These are phyloP conservation scores for Acipenser ruthenus DNA, from an alignment of 2,797 vertebrate genomes.

Conservation along the genomic window DNA sequence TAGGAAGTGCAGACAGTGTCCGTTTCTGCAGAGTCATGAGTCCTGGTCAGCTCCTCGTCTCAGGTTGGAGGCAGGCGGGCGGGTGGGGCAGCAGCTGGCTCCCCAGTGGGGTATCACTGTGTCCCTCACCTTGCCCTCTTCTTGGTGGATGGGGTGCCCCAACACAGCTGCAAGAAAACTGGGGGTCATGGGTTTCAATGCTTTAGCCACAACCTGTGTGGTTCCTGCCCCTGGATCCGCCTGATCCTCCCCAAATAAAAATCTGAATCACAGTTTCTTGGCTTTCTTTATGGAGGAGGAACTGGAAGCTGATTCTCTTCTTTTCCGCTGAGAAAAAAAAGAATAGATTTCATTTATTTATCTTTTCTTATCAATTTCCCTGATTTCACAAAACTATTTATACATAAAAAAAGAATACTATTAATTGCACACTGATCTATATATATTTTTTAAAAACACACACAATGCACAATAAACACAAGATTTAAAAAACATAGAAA, in stretches of 20 bases:
- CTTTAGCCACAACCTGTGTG: neutral
- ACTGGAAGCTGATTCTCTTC: conserved; percentile 76
- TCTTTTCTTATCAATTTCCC: too few species aligned
- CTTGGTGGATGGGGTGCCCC: conserved; percentile 5
- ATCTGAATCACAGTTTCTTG: conserved; percentile 71
- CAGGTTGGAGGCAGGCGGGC: conserved; percentile 15
- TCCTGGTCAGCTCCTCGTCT: conserved; percentile 28
- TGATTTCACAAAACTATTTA: too few species aligned
- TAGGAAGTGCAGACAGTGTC: too few species aligned
- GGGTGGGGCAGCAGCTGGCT: conserved; percentile 4
- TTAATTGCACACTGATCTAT: neutral
- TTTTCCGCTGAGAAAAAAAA: conserved; percentile 58
- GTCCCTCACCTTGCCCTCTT: neutral
- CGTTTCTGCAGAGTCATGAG: conserved; percentile 29
- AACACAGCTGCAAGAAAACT: conserved; percentile 11
- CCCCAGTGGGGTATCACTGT: neutral
- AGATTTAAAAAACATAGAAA: neutral
- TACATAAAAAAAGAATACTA: too few species aligned
- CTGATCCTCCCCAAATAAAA: conserved; percentile 18
- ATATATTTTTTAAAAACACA: neutral
- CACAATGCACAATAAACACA: neutral
- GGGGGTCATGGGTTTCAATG: neutral
- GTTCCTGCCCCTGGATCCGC: conserved; percentile 11
- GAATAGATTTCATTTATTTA: neutral
- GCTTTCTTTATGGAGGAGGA: conserved; percentile 80